These are phyloP conservation scores for Etheostoma perlongum DNA, from an alignment of 2,797 vertebrate genomes.

Conservation along the genomic window DNA sequence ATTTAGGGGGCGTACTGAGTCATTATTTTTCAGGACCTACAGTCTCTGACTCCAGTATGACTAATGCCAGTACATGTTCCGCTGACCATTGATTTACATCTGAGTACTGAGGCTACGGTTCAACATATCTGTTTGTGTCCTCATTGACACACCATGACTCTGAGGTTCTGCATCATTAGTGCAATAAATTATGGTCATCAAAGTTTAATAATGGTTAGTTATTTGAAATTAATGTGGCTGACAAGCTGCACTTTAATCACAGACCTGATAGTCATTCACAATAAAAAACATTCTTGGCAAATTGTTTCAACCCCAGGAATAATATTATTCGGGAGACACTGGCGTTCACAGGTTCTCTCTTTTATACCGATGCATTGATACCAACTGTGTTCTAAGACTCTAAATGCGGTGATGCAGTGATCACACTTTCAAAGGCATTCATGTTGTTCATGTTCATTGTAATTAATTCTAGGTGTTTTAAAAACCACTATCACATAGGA, in stretches of 20 bases:
- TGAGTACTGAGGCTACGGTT: not conserved
- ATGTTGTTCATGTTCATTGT: too few relatives aligned
- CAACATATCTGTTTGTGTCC: not conserved
- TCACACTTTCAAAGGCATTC: too few relatives aligned
- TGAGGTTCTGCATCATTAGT: not conserved
- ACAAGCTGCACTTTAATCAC: not conserved
- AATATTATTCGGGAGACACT: not conserved
- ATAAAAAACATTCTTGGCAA: not conserved
- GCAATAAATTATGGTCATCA: conserved; percentile 7
- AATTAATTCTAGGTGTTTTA: too few relatives aligned
- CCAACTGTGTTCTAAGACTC: not conserved
- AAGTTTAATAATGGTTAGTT: not conserved
- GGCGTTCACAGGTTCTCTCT: not conserved
- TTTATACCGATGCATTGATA: not conserved
- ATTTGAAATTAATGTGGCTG: not conserved
- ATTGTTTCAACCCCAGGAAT: not conserved
- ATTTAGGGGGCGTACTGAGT: conserved; percentile 2
- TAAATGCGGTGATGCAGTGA: not conserved
- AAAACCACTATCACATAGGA: too few relatives aligned
- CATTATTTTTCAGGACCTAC: not conserved
- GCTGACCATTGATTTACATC: conserved; percentile 15
- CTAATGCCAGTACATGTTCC: not conserved
- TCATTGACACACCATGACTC: not conserved
- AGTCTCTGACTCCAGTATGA: conserved; percentile 10
- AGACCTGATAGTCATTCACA: not conserved